Evolutionary conservation across 2,888 invertebrate genomes (phyloP).

Genomic region (Pilophorus perplexus): DNA sequence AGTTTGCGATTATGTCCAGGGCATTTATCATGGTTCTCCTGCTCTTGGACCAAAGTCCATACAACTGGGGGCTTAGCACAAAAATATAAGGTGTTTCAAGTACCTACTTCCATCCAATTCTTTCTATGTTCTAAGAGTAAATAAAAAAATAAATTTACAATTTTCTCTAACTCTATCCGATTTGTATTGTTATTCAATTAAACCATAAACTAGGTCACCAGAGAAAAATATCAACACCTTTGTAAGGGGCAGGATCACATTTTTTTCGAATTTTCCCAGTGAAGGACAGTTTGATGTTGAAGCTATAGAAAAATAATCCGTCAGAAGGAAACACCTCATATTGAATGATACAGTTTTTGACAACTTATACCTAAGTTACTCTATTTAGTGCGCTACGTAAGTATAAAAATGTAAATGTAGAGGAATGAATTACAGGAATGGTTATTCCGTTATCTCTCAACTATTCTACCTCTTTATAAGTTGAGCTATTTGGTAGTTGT

Average conservation of each 20-base stretch:
- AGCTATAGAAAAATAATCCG: conserved; percentile 29
- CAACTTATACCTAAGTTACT: conserved; percentile 14
- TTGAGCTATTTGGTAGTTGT: conserved; percentile 36
- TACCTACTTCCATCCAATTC: not conserved
- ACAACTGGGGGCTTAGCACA: too few relatives aligned
- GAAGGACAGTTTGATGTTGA: conserved; percentile 4
- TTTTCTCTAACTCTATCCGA: not conserved
- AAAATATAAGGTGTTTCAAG: conserved; percentile 21
- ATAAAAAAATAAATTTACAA: conserved; percentile 17
- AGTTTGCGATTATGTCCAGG: too few relatives aligned
- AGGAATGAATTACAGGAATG: conserved; percentile 36
- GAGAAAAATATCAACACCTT: conserved; percentile 25
- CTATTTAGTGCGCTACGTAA: conserved; percentile 30
- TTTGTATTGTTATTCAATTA: not conserved
- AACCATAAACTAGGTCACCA: not conserved
- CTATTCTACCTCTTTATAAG: conserved; percentile 8
- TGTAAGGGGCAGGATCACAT: conserved; percentile 30
- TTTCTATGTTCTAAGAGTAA: not conserved
- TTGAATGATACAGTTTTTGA: conserved; percentile 9
- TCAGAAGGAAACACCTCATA: conserved; percentile 19
- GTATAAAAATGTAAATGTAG: conserved; percentile 33
- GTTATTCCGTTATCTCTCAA: conserved; percentile 23
- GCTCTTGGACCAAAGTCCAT: too few relatives aligned
- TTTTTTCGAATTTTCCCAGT: not conserved
- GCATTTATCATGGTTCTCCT: too few relatives aligned